A percentile compares a stretch with the other conserved stretches of the same genome.
Conservation (phyloP, 1,140 invertebrate genomes). For the Steinernema feltiae region DNA sequence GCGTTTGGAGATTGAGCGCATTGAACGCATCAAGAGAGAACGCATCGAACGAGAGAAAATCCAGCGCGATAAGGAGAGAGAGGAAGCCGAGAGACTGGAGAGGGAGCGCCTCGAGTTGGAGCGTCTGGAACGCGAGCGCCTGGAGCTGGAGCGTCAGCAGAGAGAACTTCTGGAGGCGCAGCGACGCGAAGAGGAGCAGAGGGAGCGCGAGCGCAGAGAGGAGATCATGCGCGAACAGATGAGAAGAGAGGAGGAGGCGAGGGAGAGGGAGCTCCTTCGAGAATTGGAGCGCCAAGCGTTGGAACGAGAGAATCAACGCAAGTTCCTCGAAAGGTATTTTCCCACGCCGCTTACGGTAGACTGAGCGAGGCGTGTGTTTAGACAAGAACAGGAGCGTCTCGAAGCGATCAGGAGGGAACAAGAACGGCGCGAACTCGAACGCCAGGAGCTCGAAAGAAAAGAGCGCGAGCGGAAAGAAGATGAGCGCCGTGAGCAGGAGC, state of each 20-base stretch:
- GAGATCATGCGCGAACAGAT: constrained; percentile 4
- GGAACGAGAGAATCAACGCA: constrained; percentile 37
- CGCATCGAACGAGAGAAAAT: constrained; percentile 42
- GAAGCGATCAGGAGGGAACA: constrained; percentile 45
- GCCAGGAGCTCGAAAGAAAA: constrained; percentile 38
- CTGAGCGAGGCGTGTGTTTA: constrained; percentile 7
- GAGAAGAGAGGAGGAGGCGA: constrained; percentile 33
- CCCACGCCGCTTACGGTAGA: not conserved
- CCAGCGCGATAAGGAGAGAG: constrained; percentile 29
- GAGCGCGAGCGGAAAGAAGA: constrained; percentile 48
- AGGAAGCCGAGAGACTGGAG: constrained; percentile 42
- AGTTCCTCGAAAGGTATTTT: constrained; percentile 18
- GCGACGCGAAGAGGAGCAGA: constrained; percentile 38
- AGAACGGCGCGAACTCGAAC: constrained; percentile 46
- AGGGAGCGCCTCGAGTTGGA: constrained; percentile 51
- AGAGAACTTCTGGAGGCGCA: constrained; percentile 47
- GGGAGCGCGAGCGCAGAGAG: constrained; percentile 32
- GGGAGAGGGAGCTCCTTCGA: constrained; percentile 37
- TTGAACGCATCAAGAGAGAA: constrained; percentile 47
- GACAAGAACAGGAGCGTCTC: constrained; percentile 33
- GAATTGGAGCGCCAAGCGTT: constrained; percentile 25
- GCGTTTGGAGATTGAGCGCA: constrained; percentile 44
- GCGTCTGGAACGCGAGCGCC: constrained; percentile 45
- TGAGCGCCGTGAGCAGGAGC: constrained; percentile 47
- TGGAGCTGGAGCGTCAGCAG: constrained; percentile 46